Base-by-base conservation (phyloP, 1,140 invertebrate species). In the Oryctes rhinoceros region DNA sequence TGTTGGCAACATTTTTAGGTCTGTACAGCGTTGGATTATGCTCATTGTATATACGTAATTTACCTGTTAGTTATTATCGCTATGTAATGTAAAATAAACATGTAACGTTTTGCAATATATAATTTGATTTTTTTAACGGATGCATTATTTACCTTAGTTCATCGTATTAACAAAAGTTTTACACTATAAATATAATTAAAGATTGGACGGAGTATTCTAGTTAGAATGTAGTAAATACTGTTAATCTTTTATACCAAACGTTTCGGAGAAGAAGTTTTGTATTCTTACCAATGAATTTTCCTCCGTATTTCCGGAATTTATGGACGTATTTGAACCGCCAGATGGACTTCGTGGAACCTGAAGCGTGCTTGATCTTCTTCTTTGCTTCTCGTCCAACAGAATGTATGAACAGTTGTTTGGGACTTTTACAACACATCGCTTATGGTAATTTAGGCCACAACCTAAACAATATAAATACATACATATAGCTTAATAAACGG, bases 391-490 rank as follows among this genome's bases (percentile, higher is more conserved):
- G 81, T 91, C 90, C 83, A 85, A 86, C 47, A 89, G 86, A 47
- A 85, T 86, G 82, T 90, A 89, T 80, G 90, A 91, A 90, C 98
- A 99, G 90, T 99, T 99, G 87, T 99, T 99, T 30, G 98, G 98
- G 81, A 99, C 97, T 90, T 99, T 99, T 81, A 98, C 96, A 76
- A 98, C 98, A 90, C 98, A 99, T 74, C 98, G 91, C 88, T 99
- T 99, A 90, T 99, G 98, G 90, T 97, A 99, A 90, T 99, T 99
- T 86, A 97, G 92, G 10, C 97, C 95, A 91, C 98, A 99, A 83
- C 97, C 97, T 98, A 88, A 48, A 88, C 11, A 76, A 47, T 59
- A 59, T 53, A 15, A 13, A 53, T 18, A 24, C 6, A 74, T 6
- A 74, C 7, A 74, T 62, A 15, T 62, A 62, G 39, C 39, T 44